A percentile compares a stretch with the other conserved stretches of the same genome.
These are phyloP conservation scores for Tolypeutes matacus DNA, from an alignment of 2,797 vertebrate genomes.

Conservation along the genomic window DNA sequence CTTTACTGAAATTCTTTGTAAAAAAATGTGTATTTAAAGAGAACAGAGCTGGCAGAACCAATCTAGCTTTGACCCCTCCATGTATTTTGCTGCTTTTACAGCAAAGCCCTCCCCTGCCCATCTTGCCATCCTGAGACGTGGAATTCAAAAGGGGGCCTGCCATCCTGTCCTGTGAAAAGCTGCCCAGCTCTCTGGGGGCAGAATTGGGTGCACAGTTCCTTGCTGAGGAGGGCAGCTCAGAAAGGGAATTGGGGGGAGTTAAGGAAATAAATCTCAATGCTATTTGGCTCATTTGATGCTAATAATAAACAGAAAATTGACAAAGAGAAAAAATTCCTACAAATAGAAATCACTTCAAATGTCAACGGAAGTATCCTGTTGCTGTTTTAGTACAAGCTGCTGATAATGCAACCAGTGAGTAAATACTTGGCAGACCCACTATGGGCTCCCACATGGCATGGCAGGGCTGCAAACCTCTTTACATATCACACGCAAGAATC, in stretches of 20 bases:
- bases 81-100: neutral
- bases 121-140: neutral
- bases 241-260: neutral
- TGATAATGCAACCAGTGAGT: neutral
- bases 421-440: neutral
- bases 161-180: neutral
- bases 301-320: neutral
- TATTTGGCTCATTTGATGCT: neutral
- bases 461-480: neutral
- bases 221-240: neutral
- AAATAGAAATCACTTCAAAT: neutral
- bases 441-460: fast-evolving
- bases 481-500: fast-evolving
- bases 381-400: neutral
- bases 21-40: neutral
- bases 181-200: neutral
- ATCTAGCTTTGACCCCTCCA: neutral
- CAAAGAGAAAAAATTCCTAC: neutral
- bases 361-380: neutral
- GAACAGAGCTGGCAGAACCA: fast-evolving
- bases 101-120: slow-evolving; percentile 2
- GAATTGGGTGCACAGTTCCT: neutral
- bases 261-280: neutral
- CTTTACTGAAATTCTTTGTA: neutral
- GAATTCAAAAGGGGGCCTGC: slow-evolving; percentile 36